Base-by-base conservation (phyloP, 1,140 invertebrate species). In the Euura lappo region DNA sequence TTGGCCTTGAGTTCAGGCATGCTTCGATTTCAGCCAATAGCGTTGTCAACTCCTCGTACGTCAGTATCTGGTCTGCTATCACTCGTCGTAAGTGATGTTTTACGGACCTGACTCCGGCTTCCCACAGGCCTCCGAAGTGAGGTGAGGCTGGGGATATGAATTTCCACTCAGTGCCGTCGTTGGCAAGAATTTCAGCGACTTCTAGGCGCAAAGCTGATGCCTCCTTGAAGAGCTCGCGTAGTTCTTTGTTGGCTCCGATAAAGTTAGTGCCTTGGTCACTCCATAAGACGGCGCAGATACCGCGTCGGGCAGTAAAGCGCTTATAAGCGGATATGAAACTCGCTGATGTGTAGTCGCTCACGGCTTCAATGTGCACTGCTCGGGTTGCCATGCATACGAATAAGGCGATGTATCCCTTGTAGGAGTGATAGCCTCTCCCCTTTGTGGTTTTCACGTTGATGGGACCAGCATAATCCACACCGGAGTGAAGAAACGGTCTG, bases 391-490 rank as follows among this genome's bases (percentile, higher is more conserved):
- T 70, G 71, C 76, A 79, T 45, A 79, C 74, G 71, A 80, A 79
- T 44, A 82, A 28, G 42, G 66, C 70, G 6, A 80, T 45, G 74
- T 81, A 82, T 8, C 71, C 75, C 70, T 80, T 81, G 42, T 42
- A 66, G 4, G 77, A n/a, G 46, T 77, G 74, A n/a, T 67, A 71
- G 7, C 76, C 77, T 45, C 75, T 78, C 42, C 43, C 6, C 11
- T 69, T 51, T 45, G 73, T 71, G 47, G 74, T 72, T 11, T 76
- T 76, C n/a, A 80, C 69, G 5, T 65, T 42, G 71, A 81, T 72
- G 3, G 87, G 87, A 7, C 87, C 87, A 11, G 82, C 82, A 74
- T 80, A 88, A 72, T 88, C 87, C 2, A 87, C 69, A 3, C 87
- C 88, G 10, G 70, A 51, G 45, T 79, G 74, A 11, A 71, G 13